These are phyloP conservation scores for Dryas iulia DNA, from an alignment of 1,140 invertebrate genomes.

Conservation along the genomic window DNA sequence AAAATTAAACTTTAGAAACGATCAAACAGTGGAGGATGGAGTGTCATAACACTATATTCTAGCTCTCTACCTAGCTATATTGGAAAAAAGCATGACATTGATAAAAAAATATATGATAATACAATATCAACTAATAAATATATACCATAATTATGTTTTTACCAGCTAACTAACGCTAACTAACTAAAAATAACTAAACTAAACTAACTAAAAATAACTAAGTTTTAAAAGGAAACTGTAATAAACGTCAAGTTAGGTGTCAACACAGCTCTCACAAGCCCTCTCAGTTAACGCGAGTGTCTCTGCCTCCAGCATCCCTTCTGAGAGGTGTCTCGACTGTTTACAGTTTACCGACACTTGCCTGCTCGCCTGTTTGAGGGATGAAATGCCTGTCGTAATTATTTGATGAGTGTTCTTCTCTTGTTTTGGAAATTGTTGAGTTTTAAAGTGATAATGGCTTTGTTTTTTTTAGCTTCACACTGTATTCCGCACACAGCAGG, in stretches of 20 bases:
- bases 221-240: neutral
- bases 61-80: too few relatives aligned
- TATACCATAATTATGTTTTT: too few relatives aligned
- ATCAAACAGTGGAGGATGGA: too few relatives aligned
- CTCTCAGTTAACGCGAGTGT: conserved; percentile 8
- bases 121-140: too few relatives aligned
- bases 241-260: neutral
- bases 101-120: too few relatives aligned
- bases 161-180: too few relatives aligned
- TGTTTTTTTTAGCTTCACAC: too few relatives aligned
- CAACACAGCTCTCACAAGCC: neutral
- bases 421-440: neutral
- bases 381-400: neutral
- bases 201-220: neutral
- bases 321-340: neutral
- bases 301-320: conserved; percentile 5
- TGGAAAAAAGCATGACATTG: too few relatives aligned
- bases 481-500: too few relatives aligned
- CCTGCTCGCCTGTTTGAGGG: neutral
- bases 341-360: conserved; percentile 16
- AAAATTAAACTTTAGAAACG: too few relatives aligned
- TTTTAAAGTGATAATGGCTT: too few relatives aligned
- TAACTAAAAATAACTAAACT: neutral
- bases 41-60: too few relatives aligned
- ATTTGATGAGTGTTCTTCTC: neutral